Conservation (phyloP, 1,140 invertebrate species). For the Schlechtendalia chinensis region DNA sequence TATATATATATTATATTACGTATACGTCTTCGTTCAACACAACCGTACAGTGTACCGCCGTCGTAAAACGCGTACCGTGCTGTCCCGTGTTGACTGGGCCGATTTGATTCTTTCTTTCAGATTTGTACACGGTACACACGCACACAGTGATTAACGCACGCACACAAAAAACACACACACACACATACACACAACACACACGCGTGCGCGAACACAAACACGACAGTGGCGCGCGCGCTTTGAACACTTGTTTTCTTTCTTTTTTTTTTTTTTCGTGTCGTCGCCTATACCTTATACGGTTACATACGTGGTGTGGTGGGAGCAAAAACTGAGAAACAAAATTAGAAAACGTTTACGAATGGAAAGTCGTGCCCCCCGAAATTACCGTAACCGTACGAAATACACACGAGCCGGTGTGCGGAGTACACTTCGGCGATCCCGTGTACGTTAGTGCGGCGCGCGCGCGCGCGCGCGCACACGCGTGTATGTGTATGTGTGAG, state of each 20-base stretch:
- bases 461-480: background rate
- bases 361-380: no score
- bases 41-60: background rate
- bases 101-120: background rate
- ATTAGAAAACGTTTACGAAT: constrained; percentile 15
- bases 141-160: background rate
- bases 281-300: no score
- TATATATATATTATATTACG: background rate
- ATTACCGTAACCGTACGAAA: no score
- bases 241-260: background rate
- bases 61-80: background rate
- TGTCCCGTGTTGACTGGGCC: background rate
- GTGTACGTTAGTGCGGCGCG: background rate
- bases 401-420: background rate
- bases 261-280: background rate
- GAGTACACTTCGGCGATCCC: background rate
- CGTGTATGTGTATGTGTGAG: no score
- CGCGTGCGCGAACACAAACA: background rate
- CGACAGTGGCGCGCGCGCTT: background rate
- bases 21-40: no score
- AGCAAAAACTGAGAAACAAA: background rate
- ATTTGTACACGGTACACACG: background rate
- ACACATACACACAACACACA: background rate
- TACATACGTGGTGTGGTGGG: background rate
- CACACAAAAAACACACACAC: background rate